phyloP scores from a whole-genome alignment of 2,113 vertebrate species.

The Phaethornis superciliosus region DNA sequence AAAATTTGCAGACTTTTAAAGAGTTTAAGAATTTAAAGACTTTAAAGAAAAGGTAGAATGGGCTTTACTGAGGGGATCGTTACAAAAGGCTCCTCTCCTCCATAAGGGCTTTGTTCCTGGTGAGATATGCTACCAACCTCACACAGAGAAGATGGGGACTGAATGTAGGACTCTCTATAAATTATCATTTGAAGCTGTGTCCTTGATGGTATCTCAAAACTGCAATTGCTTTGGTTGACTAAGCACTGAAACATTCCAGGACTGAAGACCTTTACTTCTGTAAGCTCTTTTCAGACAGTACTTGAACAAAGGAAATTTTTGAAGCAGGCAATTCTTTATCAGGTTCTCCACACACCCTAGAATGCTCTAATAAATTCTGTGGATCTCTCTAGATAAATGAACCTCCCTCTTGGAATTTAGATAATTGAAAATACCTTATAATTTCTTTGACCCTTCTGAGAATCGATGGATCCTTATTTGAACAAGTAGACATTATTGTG shows the following conservation, averaged over 20 bases:
- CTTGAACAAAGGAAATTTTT: conserved; percentile 29
- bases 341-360: neutral
- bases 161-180: neutral
- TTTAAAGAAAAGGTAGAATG: neutral
- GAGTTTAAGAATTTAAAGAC: too few species aligned
- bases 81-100: neutral
- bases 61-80: neutral
- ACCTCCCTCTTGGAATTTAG: neutral
- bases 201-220: conserved; percentile 27
- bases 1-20: neutral
- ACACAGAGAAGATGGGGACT: neutral
- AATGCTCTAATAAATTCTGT: neutral
- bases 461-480: neutral
- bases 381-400: neutral
- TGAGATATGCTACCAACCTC: neutral
- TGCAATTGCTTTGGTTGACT: neutral
- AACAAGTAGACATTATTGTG: neutral
- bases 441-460: neutral
- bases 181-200: neutral
- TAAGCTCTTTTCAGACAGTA: neutral
- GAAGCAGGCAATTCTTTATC: conserved; percentile 11
- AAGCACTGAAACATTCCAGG: conserved; percentile 18
- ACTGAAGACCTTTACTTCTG: conserved; percentile 11
- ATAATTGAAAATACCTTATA: neutral
- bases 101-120: neutral